phyloP scores from a whole-genome alignment of 2,888 invertebrate species.

The Zygothrica quintamaculata region DNA sequence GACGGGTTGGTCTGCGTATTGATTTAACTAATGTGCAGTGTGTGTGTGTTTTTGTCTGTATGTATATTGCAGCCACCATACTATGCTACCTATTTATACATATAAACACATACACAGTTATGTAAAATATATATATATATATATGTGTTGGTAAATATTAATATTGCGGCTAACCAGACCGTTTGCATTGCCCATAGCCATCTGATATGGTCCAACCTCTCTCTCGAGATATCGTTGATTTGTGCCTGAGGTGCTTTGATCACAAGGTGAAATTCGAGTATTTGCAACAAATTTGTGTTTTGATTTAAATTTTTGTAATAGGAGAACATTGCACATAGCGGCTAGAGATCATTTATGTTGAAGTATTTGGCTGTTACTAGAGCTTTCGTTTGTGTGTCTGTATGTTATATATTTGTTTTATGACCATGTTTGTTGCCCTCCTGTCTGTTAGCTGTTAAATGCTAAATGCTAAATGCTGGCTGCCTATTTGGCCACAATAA shows the following conservation, averaged over 20 bases:
- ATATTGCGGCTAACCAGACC: slow-evolving; percentile 41
- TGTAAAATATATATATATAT: too few relatives aligned
- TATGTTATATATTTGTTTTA: slow-evolving; percentile 10
- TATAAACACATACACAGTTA: slow-evolving; percentile 1
- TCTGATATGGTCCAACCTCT: background rate
- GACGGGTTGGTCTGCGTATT: slow-evolving; percentile 57
- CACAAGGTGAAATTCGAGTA: slow-evolving; percentile 1
- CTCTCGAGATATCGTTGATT: slow-evolving; percentile 33
- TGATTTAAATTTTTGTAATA: slow-evolving; percentile 12
- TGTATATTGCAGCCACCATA: slow-evolving; percentile 21
- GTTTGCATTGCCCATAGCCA: slow-evolving; percentile 16
- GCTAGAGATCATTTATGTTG: background rate
- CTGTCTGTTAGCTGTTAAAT: background rate
- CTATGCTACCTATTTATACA: background rate
- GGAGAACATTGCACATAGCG: too few relatives aligned
- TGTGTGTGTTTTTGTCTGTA: slow-evolving; percentile 14
- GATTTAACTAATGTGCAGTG: slow-evolving; percentile 73
- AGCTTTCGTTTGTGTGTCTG: too few relatives aligned
- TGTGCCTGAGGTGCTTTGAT: slow-evolving; percentile 43
- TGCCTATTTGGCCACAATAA: slow-evolving; percentile 41
- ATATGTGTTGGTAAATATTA: slow-evolving; percentile 50
- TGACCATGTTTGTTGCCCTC: slow-evolving; percentile 5
- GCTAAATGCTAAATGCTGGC: too few relatives aligned
- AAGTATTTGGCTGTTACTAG: slow-evolving; percentile 33
- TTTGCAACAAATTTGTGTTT: slow-evolving; percentile 17